These are phyloP conservation scores for Cenopis cana DNA, from an alignment of 2,888 invertebrate species.

Conservation along the genomic window DNA sequence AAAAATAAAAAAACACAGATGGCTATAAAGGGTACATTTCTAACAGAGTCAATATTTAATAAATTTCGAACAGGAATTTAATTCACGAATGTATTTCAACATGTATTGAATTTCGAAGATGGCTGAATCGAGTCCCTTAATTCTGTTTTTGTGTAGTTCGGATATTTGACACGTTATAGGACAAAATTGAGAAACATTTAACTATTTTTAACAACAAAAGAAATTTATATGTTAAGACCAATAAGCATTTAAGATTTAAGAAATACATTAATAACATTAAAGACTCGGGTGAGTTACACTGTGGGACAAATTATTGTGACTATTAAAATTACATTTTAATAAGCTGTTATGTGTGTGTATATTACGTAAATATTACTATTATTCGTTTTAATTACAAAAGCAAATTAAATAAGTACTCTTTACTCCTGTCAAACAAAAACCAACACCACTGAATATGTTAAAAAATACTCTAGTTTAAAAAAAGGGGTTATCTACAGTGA, in stretches of 20 bases:
- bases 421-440: conserved; percentile 10
- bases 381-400: conserved; percentile 22
- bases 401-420: background rate
- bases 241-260: background rate
- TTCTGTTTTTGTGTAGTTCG: background rate
- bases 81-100: no score
- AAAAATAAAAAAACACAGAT: no score
- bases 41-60: no score
- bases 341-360: background rate
- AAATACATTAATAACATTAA: background rate
- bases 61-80: no score
- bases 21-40: no score
- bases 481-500: conserved; percentile 49
- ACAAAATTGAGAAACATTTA: background rate
- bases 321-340: background rate
- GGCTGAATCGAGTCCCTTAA: background rate
- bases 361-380: conserved; percentile 3
- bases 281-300: background rate
- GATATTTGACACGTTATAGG: background rate
- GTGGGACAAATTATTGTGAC: conserved; percentile 6
- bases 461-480: conserved; percentile 43
- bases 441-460: conserved; percentile 22
- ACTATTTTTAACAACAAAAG: background rate
- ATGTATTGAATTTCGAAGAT: no score
- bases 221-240: background rate